Conservation (phyloP, 2,797 vertebrate species). For the Pagetopsis macropterus region DNA sequence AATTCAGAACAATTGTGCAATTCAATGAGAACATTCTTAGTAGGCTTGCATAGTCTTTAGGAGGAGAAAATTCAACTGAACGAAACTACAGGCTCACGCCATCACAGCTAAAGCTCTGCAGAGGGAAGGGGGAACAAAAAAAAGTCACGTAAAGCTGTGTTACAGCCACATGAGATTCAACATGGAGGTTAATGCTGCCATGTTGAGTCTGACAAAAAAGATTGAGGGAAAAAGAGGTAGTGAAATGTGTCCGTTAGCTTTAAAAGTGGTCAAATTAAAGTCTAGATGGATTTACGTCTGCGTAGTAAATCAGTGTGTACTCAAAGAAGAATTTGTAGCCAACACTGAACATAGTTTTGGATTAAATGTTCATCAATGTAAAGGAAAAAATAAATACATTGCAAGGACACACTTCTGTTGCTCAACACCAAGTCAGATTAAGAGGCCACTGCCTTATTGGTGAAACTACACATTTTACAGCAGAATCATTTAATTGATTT, state of each 20-base stretch:
- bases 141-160: constrained; percentile 39
- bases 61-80: constrained; percentile 40
- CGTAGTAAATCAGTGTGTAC: constrained; percentile 9
- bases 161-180: constrained; percentile 31
- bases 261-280: background rate
- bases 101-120: constrained; percentile 44
- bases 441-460: constrained; percentile 33
- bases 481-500: constrained; percentile 27
- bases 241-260: constrained; percentile 11
- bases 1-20: constrained; percentile 22
- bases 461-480: constrained; percentile 48
- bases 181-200: constrained; percentile 13
- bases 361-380: constrained; percentile 37
- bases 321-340: background rate
- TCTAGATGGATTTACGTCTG: background rate
- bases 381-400: background rate
- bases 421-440: constrained; percentile 24
- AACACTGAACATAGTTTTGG: constrained; percentile 18
- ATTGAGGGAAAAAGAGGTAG: constrained; percentile 5
- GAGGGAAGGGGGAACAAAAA: background rate
- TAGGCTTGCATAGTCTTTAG: constrained; percentile 32
- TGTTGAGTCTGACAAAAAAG: constrained; percentile 10
- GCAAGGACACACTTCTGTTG: constrained; percentile 28
- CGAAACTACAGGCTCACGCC: constrained; percentile 28
- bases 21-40: constrained; percentile 32